Evolutionary conservation across 2,797 vertebrate genomes (phyloP).

Genomic region (Syngnathus rostellatus): DNA sequence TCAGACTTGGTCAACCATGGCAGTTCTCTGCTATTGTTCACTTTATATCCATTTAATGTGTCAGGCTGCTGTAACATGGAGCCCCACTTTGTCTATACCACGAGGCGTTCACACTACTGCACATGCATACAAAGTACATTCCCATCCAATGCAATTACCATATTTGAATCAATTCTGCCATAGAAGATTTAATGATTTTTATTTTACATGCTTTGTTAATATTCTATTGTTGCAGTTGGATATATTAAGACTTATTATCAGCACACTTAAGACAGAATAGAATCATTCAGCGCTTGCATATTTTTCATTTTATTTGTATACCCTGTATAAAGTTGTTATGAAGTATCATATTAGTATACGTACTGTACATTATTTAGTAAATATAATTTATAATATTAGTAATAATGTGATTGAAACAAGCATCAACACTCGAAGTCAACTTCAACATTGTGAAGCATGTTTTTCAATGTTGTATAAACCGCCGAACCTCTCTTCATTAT

Average conservation of each 20-base stretch:
- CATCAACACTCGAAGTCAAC: background rate
- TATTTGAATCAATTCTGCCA: conserved; percentile 28
- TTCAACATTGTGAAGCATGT: background rate
- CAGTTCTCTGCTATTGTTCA: conserved; percentile 51
- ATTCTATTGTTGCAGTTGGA: background rate
- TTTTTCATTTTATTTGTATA: conserved; percentile 15
- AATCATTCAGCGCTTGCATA: too few species aligned
- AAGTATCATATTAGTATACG: too few species aligned
- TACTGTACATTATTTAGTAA: background rate
- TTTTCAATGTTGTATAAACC: conserved; percentile 2
- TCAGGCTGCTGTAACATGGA: conserved; percentile 27
- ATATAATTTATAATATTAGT: background rate
- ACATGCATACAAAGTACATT: conserved; percentile 38
- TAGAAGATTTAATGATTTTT: conserved; percentile 2
- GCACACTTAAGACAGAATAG: too few species aligned
- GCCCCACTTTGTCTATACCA: conserved; percentile 24
- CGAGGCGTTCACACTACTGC: conserved; percentile 43
- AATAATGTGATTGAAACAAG: background rate
- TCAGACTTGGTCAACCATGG: conserved; percentile 61
- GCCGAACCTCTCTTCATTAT: conserved; percentile 55
- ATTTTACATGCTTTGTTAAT: background rate
- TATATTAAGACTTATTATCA: background rate
- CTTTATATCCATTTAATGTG: conserved; percentile 54
- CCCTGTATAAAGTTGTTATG: too few species aligned
- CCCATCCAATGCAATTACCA: conserved; percentile 34